Base-by-base conservation (phyloP, 1,140 invertebrate species). In the Ostrea edulis region DNA sequence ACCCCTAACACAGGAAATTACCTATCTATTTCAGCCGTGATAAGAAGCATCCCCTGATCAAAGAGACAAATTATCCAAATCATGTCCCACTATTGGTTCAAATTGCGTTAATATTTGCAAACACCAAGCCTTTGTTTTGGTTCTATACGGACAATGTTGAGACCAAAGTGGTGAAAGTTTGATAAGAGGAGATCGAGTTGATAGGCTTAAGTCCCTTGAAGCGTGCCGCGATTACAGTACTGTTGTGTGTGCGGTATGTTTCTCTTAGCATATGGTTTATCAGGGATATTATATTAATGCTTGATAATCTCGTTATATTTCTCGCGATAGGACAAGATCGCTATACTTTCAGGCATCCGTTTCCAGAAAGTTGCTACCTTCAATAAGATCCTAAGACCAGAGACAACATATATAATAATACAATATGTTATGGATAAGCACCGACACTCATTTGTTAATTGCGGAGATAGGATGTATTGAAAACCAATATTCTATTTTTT, bases 11-110 rank as follows among this genome's bases (percentile, higher is more conserved):
- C 52, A 65, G 77, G 54, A 87, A 83, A 84, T 58, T 77, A 87
- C 68, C 86, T 89, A 89, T 89, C 89, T 89, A 85, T 89, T 89
- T 89, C 89, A 89, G 12, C 44, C 54, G n/a, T 65, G 86, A 89
- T 87, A 87, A 87, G 68, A 52, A 81, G 82, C 84, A 87, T 89
- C 84, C 86, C 86, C 51, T 71, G 89, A 89, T 89, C 89, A 89
- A 89, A 89, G 89, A 62, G 35, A 55, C 44, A 29, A 82, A 83
- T 89, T 87, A 89, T 87, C 89, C 84, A 2, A 53, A 55, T 81
- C 82, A 82, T 87, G 68, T 81, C 83, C 44, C 68, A 55, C 85
- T 82, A 89, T 87, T 84, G 58, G 84, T 84, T 85, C 53, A 58
- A 85, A 85, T 82, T 53, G 71, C 84, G 87, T 81, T 88, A 85